These are phyloP conservation scores for Varanus salvator DNA, from an alignment of 2,113 vertebrate species.

Conservation along the genomic window DNA sequence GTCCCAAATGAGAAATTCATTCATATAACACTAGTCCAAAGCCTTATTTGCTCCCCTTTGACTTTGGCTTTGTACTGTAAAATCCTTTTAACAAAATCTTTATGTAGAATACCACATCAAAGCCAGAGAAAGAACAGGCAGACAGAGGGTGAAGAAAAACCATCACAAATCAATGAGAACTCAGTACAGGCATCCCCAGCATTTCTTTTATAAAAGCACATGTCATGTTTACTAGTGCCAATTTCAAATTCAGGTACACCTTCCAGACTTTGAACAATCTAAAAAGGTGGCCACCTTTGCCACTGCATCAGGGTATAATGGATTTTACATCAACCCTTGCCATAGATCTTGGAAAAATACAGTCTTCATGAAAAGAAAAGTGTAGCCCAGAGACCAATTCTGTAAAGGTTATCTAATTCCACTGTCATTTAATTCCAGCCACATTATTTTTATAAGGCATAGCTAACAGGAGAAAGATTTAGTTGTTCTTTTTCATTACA, in stretches of 20 bases:
- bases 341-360: conserved; percentile 16
- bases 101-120: conserved; percentile 51
- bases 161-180: neutral
- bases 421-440: neutral
- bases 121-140: conserved; percentile 4
- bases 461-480: neutral
- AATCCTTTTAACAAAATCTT: conserved; percentile 3
- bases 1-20: conserved; percentile 41
- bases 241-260: conserved; percentile 28
- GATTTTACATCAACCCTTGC: neutral
- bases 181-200: conserved; percentile 16
- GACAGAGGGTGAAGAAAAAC: neutral
- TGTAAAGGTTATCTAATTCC: neutral
- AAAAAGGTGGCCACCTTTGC: too few species aligned
- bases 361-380: conserved; percentile 10
- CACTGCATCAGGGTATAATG: neutral
- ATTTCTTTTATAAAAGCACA: conserved; percentile 22
- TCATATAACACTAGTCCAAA: conserved; percentile 32
- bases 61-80: conserved; percentile 36
- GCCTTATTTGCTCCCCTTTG: conserved; percentile 44
- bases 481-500: neutral
- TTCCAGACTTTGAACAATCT: conserved; percentile 45
- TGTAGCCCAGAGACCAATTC: neutral
- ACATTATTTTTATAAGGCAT: neutral
- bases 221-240: conserved; percentile 24